phyloP scores from a whole-genome alignment of 2,888 invertebrate species.

The Apotomis turbidana region DNA sequence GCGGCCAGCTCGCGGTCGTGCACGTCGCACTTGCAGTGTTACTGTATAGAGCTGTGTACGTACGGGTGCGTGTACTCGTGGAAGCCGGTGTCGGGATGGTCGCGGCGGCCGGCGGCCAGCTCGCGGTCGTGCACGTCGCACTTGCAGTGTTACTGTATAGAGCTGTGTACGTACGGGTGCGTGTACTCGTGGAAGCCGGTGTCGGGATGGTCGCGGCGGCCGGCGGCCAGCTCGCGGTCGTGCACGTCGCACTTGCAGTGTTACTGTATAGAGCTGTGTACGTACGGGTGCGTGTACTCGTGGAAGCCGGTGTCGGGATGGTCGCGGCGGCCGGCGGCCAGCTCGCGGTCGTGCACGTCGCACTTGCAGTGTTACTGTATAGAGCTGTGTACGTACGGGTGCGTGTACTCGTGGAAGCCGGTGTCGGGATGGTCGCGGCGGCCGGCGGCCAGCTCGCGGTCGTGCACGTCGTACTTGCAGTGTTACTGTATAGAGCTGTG shows the following conservation, averaged over 20 bases:
- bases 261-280: slow-evolving; percentile 48
- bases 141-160: slow-evolving; percentile 15
- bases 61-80: slow-evolving; percentile 94
- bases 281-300: slow-evolving; percentile 98
- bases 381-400: slow-evolving; percentile 88
- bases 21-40: slow-evolving; percentile 29
- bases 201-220: slow-evolving; percentile 85
- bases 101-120: background rate
- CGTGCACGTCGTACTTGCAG: slow-evolving; percentile 99
- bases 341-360: slow-evolving; percentile 98
- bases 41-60: slow-evolving; percentile 62
- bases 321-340: slow-evolving; percentile 96
- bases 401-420: slow-evolving; percentile 98
- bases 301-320: slow-evolving; percentile 96
- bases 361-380: slow-evolving; percentile 91
- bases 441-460: slow-evolving; percentile 97
- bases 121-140: slow-evolving; percentile 17
- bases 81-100: slow-evolving; percentile 94
- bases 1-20: background rate
- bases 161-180: slow-evolving; percentile 81
- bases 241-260: slow-evolving; percentile 30
- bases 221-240: background rate
- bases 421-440: slow-evolving; percentile 95
- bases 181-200: slow-evolving; percentile 98
- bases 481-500: slow-evolving; percentile 59